Evolutionary conservation across 23 tunicate genomes (phyloP), one percentile per base, ranked within the genome.

Genomic region (Styela plicata): DNA sequence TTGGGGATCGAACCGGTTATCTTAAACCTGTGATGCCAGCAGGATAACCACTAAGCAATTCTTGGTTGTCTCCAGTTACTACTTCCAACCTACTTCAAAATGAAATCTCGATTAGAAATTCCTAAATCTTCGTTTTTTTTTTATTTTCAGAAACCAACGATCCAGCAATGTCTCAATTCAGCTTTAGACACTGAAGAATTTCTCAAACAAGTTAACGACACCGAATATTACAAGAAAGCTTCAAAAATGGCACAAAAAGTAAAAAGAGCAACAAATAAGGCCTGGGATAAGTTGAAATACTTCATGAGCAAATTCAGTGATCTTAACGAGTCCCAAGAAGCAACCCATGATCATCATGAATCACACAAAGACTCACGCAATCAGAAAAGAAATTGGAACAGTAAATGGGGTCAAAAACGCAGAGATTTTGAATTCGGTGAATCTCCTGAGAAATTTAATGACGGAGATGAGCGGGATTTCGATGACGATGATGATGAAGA

Each of bases 121-220:
- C n/a, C n/a, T n/a, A n/a, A n/a, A n/a, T n/a, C n/a, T n/a, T n/a
- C n/a, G n/a, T n/a, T n/a, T n/a, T n/a, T n/a, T n/a, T n/a, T n/a
- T n/a, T n/a, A n/a, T 44, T 44, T 13, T 7, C 81, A 76, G 81
- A 76, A 76, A 76, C 53, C 81, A 17, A 32, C 81, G 7, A 24
- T 53, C 0, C 18, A 76, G 24, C 66, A 76, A 24, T 76, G 81
- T 29, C 10, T 76, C 30, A 21, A 76, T 0, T 53, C 52, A 7
- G 66, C 66, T 13, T n/a, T 76, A 0, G 64, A 28, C 10, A 76
- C 32, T 28, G 64, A 76, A 37, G 24, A 67, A 29, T 24, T 67
- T 25, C 31, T 76, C 25, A 53, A 1, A 7, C 20, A 29, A 44
- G 29, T 76, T n/a, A 53, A 53, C 24, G 33, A 76, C 2, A 36